Evolutionary conservation across 2,888 invertebrate genomes (phyloP).

Genomic region (Tachystola acroxantha): DNA sequence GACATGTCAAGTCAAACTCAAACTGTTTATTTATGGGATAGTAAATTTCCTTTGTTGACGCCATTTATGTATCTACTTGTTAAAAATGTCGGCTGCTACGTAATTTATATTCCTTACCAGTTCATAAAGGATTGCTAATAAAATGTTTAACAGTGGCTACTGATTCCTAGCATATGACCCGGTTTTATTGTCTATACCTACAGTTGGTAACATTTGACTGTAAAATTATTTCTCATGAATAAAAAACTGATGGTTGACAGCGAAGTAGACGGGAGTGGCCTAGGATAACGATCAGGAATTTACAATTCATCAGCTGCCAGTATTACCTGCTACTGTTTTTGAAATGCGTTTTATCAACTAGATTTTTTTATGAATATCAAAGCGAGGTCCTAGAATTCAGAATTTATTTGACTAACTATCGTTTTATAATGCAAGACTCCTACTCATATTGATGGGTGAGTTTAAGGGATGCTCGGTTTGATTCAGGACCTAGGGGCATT

Average conservation of each 20-base stretch:
- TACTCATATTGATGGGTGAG: too few species aligned
- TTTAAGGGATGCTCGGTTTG: too few species aligned
- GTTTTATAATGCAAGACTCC: too few species aligned
- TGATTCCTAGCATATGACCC: neutral
- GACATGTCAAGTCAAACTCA: too few species aligned
- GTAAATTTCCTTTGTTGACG: constrained; percentile 1
- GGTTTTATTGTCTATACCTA: neutral
- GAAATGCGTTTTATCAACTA: too few species aligned
- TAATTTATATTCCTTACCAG: neutral
- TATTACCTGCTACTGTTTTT: too few species aligned
- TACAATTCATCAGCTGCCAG: constrained; percentile 42
- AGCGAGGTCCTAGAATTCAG: too few species aligned
- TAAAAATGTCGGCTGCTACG: neutral
- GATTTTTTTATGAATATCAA: too few species aligned
- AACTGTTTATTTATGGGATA: constrained; percentile 2
- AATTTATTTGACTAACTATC: too few species aligned
- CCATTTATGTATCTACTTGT: neutral
- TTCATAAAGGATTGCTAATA: too few species aligned
- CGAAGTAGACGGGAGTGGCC: constrained; percentile 36
- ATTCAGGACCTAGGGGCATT: too few species aligned
- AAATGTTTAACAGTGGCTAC: too few species aligned
- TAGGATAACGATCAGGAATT: constrained; percentile 40
- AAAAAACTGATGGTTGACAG: constrained; percentile 45
- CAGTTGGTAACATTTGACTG: constrained; percentile 33
- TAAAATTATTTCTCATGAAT: constrained; percentile 46